Percentiles rank a stretch among this genome's conserved stretches.
phyloP scores from a whole-genome alignment of 2,888 invertebrate species.

The Polymixis flavicincta region DNA sequence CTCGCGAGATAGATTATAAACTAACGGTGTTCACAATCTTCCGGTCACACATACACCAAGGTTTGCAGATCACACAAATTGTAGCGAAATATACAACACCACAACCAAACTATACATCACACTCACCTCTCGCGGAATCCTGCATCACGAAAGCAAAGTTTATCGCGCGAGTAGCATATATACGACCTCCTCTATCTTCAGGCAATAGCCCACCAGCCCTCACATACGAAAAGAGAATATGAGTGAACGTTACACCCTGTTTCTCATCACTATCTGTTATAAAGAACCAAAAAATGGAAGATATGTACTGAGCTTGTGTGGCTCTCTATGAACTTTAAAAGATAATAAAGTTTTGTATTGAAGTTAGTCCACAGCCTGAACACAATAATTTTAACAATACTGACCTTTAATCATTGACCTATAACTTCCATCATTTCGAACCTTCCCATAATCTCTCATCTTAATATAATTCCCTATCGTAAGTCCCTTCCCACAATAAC shows the following conservation, averaged over 20 bases:
- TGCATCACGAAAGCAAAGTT: neutral
- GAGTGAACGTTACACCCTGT: neutral
- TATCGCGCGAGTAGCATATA: neutral
- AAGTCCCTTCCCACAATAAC: conserved; percentile 31
- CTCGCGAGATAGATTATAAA: too few species aligned
- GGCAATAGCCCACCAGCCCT: neutral
- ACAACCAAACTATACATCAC: neutral
- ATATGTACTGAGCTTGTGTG: too few species aligned
- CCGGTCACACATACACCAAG: neutral
- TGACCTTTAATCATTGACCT: neutral
- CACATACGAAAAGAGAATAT: too few species aligned
- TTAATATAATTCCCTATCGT: conserved; percentile 36
- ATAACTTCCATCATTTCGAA: neutral
- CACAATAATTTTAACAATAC: neutral
- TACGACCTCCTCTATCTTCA: neutral
- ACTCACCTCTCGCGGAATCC: neutral
- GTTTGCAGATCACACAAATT: neutral
- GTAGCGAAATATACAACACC: neutral
- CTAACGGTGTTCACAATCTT: too few species aligned
- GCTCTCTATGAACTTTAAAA: too few species aligned
- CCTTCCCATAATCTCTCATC: conserved; percentile 26
- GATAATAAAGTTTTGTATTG: neutral
- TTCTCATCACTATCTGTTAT: neutral
- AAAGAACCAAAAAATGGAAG: neutral
- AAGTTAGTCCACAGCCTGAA: neutral